Base-by-base conservation (phyloP, 35 echinoderm and acorn worm genomes). In the Chiridota heheva region DNA sequence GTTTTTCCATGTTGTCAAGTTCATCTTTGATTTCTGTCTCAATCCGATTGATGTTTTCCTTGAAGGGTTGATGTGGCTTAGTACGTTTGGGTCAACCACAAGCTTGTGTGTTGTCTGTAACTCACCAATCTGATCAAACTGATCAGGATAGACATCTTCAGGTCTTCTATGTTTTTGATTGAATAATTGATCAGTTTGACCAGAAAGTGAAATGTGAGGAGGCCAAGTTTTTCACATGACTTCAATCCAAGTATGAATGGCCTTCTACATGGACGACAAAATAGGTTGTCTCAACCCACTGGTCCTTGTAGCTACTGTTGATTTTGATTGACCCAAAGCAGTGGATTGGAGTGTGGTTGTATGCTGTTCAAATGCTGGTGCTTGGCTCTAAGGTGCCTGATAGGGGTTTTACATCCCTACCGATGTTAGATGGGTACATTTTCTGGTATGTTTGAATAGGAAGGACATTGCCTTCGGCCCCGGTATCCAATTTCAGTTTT, bases 41-140 rank as follows among this genome's bases (percentile, higher is more conserved):
- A 85, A 24, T 0, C 45, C 67, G 30, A 56, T 70, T 12, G 82
- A 69, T 26, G 58, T 85, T 60, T 72, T 67, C 39, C 82, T 72
- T 12, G 82, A 69, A 41, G 82, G 40, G 35, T 67, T 26, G 16
- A 63, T 63, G 39, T 66, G 78, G 39, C 78, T 81, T 29, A 61
- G 78, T 1, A 81, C 78, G 38, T 81, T 81, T 6, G 40, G 78
- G n/a, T 81, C 78, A 1, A 66, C 24, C 33, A 73, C 69, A 44
- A 75, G 83, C 25, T 86, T 72, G 7, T 86, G 83, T 8, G 4
- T 22, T 17, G 53, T 76, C 31, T 86, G 57, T 42, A 86, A 86
- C 12, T 76, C 57, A 2, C 83, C 83, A 8, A 86, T 63, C 30
- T 16, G 17, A 32, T 86, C 67, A 34, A 73, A 74, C 39, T 75